Percentiles rank a stretch among this genome's conserved stretches.
phyloP scores from a whole-genome alignment of 2,888 invertebrate species.

The Lepidonotus clava region DNA sequence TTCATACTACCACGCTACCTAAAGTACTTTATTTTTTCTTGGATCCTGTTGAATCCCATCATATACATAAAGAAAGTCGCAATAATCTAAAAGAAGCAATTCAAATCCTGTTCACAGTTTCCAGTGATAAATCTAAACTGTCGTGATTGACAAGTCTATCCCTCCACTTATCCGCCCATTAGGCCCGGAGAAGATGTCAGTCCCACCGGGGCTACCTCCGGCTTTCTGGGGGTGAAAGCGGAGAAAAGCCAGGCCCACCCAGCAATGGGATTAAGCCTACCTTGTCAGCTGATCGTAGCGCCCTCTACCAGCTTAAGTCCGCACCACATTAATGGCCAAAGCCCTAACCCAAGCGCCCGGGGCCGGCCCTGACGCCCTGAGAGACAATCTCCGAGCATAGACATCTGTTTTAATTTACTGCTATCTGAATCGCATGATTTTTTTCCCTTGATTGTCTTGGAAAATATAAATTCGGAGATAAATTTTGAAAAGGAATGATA shows the following conservation, averaged over 20 bases:
- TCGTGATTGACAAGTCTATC: not conserved
- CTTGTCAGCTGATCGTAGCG: not conserved
- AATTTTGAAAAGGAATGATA: too few species aligned
- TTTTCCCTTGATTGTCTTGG: too few species aligned
- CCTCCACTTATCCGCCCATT: not conserved
- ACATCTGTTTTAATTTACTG: too few species aligned
- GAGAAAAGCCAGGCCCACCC: not conserved
- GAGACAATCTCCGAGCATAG: too few species aligned
- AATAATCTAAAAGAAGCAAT: too few species aligned
- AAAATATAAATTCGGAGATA: too few species aligned
- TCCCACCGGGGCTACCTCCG: not conserved
- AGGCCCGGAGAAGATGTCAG: not conserved
- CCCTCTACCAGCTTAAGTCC: not conserved
- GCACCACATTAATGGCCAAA: not conserved
- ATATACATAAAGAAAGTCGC: too few species aligned
- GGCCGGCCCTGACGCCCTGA: too few species aligned
- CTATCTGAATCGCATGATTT: too few species aligned
- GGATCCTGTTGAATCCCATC: too few species aligned
- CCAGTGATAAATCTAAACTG: not conserved
- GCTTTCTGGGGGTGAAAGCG: not conserved
- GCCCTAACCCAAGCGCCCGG: slow-evolving; percentile 1
- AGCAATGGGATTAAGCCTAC: not conserved
- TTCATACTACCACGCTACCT: too few species aligned
- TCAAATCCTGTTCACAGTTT: not conserved
- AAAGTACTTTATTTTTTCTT: too few species aligned